Evolutionary conservation across 2,797 vertebrate genomes (phyloP).

Genomic region (Apogon talboti): DNA sequence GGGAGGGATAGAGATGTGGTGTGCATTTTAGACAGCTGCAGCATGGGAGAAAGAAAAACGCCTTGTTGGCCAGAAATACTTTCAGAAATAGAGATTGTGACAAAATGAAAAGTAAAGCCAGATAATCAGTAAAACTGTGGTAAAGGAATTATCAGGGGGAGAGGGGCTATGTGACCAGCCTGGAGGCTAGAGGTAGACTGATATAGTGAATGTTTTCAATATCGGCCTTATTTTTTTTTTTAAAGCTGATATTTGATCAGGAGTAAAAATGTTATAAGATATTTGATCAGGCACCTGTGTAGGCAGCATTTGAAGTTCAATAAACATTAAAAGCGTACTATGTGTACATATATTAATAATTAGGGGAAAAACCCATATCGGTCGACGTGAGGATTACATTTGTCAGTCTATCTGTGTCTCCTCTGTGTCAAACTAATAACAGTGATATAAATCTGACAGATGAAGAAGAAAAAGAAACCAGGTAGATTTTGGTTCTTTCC

Average conservation of each 20-base stretch:
- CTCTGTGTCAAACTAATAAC: slow-evolving; percentile 38
- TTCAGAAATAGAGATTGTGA: slow-evolving; percentile 25
- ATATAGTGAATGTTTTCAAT: too few species aligned
- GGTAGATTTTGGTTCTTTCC: slow-evolving; percentile 7
- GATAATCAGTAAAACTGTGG: slow-evolving; percentile 22
- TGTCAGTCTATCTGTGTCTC: slow-evolving; percentile 29
- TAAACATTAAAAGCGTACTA: too few species aligned
- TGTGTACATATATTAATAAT: too few species aligned
- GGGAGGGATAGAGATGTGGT: neutral
- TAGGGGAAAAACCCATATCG: too few species aligned
- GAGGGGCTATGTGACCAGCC: slow-evolving; percentile 17
- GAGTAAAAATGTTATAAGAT: too few species aligned
- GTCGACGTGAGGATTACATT: slow-evolving; percentile 39
- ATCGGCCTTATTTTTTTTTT: too few species aligned
- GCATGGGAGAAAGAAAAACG: slow-evolving; percentile 8
- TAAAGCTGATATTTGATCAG: too few species aligned
- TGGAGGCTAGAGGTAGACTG: too few species aligned
- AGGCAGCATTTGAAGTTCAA: too few species aligned
- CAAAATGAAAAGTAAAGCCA: slow-evolving; percentile 38
- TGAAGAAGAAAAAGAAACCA: neutral
- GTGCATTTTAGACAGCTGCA: slow-evolving; percentile 32
- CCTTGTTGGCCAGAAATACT: slow-evolving; percentile 27
- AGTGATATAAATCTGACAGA: slow-evolving; percentile 26
- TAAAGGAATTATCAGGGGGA: slow-evolving; percentile 8
- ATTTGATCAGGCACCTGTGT: too few species aligned